Percentiles rank a stretch among this genome's conserved stretches.
These are phyloP conservation scores for Brachyhypopomus gauderio DNA, from an alignment of 2,113 vertebrate genomes.

Conservation along the genomic window DNA sequence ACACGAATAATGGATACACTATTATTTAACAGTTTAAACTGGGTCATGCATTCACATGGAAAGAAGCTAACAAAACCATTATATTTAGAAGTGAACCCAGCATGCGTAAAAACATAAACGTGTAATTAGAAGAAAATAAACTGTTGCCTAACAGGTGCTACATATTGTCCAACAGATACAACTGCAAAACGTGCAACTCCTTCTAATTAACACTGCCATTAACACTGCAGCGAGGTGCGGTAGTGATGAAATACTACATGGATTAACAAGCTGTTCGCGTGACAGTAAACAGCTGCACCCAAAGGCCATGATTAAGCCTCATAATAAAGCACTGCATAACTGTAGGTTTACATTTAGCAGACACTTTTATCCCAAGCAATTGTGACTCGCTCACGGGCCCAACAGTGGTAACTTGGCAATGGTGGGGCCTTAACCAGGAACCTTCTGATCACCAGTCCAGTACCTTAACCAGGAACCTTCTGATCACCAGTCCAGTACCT, in stretches of 20 bases:
- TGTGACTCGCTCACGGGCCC: no score
- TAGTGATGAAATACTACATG: slow-evolving; percentile 36
- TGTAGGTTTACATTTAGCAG: neutral
- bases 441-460: no score
- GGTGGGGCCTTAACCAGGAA: no score
- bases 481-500: no score
- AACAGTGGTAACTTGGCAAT: no score
- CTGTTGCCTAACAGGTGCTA: neutral
- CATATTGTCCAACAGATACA: neutral
- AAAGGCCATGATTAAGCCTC: neutral
- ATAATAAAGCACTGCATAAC: slow-evolving; percentile 31
- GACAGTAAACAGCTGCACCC: slow-evolving; percentile 35
- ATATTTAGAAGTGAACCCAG: neutral
- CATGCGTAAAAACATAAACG: neutral
- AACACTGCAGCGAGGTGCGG: neutral
- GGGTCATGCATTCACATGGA: neutral
- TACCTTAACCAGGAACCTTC: no score
- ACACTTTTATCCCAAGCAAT: no score
- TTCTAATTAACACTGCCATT: slow-evolving; percentile 18
- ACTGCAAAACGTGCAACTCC: neutral
- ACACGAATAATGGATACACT: neutral
- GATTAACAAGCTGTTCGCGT: neutral
- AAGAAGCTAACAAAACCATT: neutral
- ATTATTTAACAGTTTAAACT: neutral
- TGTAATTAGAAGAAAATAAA: slow-evolving; percentile 33